phyloP scores from a whole-genome alignment of 1,140 invertebrate species.

The Euschistus heros region DNA sequence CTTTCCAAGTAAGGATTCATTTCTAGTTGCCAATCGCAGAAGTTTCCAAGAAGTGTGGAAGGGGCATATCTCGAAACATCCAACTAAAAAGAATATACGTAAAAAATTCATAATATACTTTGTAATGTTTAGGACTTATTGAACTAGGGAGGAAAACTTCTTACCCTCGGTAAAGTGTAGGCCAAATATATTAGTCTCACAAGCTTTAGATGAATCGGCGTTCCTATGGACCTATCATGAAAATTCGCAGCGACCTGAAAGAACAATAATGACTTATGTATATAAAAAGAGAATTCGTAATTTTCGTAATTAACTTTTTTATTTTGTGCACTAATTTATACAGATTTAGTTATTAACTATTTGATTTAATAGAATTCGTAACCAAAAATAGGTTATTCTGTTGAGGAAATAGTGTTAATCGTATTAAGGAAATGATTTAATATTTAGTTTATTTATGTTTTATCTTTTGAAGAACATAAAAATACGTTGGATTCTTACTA shows the following conservation, averaged over 20 bases:
- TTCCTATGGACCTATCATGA: conserved; percentile 46
- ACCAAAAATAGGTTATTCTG: too few relatives aligned
- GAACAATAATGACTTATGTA: conserved; percentile 18
- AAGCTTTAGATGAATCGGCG: conserved; percentile 47
- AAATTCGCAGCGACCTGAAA: conserved; percentile 41
- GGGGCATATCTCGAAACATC: conserved; percentile 17
- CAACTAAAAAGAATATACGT: conserved; percentile 3
- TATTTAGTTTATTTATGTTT: too few relatives aligned
- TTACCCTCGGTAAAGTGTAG: conserved; percentile 39
- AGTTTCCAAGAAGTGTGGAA: conserved; percentile 37
- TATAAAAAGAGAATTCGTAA: background rate
- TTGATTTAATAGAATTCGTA: too few relatives aligned
- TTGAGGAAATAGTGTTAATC: too few relatives aligned
- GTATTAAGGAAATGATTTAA: too few relatives aligned
- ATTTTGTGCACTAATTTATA: too few relatives aligned
- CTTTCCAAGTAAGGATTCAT: conserved; percentile 47
- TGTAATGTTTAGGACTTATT: too few relatives aligned
- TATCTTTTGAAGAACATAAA: too few relatives aligned
- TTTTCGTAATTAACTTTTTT: too few relatives aligned
- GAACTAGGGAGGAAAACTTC: background rate
- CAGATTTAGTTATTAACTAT: too few relatives aligned
- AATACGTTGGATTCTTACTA: too few relatives aligned
- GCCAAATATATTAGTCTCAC: conserved; percentile 46
- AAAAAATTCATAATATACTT: background rate
- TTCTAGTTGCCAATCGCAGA: conserved; percentile 48